Percentiles rank a stretch among this genome's conserved stretches.
These are phyloP conservation scores for Lycopodina hypogea DNA, from an alignment of 37 sponge, comb jelly and placozoan genomes.

Conservation along the genomic window DNA sequence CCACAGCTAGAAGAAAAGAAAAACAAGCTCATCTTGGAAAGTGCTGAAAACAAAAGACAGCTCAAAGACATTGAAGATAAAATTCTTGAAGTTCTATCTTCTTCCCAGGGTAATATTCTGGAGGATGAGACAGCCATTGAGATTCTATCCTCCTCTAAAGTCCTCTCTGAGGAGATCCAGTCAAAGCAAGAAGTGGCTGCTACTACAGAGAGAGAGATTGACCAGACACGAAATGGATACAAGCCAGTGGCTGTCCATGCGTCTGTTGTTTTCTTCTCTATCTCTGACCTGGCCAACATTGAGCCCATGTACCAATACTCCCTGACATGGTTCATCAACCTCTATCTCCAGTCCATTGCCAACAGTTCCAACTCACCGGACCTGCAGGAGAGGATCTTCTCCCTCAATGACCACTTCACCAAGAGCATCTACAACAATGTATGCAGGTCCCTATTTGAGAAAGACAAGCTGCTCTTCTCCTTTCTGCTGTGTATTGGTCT, in stretches of 20 bases:
- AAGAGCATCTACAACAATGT: constrained; percentile 95
- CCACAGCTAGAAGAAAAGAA: constrained; percentile 98
- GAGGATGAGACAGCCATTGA: constrained; percentile 97
- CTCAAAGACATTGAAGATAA: constrained; percentile 98
- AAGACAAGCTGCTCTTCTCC: constrained; percentile 97
- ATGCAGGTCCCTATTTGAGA: constrained; percentile 97
- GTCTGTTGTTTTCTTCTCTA: constrained; percentile 95
- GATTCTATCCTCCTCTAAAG: constrained; percentile 92
- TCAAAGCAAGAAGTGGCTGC: constrained; percentile 96
- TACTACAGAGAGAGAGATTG: constrained; percentile 93
- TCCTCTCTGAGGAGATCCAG: constrained; percentile 88
- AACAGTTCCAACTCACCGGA: constrained; percentile 82
- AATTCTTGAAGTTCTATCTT: constrained; percentile 93
- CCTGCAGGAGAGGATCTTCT: constrained; percentile 77
- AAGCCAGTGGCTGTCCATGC: constrained; percentile 93
- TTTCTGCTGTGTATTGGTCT: constrained; percentile 87
- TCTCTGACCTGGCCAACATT: constrained; percentile 95
- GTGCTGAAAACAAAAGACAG: constrained; percentile 94
- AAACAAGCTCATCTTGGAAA: constrained; percentile 93
- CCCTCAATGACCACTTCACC: constrained; percentile 97
- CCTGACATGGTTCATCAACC: constrained; percentile 94
- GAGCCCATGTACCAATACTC: constrained; percentile 99
- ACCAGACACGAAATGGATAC: constrained; percentile 95
- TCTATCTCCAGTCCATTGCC: constrained; percentile 91
- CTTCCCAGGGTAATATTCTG: constrained; percentile 92